Evolutionary conservation across 2,797 vertebrate genomes (phyloP).

Genomic region (Enteromius fasciolatus): DNA sequence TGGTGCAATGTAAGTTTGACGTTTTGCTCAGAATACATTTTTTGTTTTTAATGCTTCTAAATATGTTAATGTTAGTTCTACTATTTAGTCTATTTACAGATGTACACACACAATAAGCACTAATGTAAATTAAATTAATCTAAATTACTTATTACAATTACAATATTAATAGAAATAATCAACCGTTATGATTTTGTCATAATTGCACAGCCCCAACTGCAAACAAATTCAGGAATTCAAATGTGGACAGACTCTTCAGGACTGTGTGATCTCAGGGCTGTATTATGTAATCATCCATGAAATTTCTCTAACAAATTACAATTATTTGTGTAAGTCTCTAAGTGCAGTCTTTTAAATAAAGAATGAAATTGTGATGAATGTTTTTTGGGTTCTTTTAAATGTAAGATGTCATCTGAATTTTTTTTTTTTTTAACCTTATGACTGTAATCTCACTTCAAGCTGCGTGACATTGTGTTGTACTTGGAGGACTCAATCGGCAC

Average conservation of each 20-base stretch:
- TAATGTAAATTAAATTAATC: neutral
- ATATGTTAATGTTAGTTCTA: neutral
- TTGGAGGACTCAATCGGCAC: slow-evolving; percentile 14
- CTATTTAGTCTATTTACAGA: neutral
- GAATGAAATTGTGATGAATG: neutral
- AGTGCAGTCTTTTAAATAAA: neutral
- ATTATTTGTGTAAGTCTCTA: too few species aligned
- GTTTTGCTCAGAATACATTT: too few species aligned
- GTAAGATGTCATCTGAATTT: neutral
- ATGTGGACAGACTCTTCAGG: neutral
- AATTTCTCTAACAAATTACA: neutral
- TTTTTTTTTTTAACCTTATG: neutral
- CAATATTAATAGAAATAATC: neutral
- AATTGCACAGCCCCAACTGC: neutral
- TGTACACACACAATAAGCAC: neutral
- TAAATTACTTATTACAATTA: neutral
- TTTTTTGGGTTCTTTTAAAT: neutral
- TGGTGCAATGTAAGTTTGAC: too few species aligned
- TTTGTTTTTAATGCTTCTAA: too few species aligned
- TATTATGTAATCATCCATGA: neutral
- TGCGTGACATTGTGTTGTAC: slow-evolving; percentile 22
- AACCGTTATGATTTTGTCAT: neutral
- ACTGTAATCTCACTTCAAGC: slow-evolving; percentile 16
- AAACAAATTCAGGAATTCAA: neutral
- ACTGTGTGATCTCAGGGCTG: neutral